Percentiles rank a stretch among this genome's conserved stretches.
Evolutionary conservation across 2,113 vertebrate genomes (phyloP).

Genomic region (Ceyx melanurus): DNA sequence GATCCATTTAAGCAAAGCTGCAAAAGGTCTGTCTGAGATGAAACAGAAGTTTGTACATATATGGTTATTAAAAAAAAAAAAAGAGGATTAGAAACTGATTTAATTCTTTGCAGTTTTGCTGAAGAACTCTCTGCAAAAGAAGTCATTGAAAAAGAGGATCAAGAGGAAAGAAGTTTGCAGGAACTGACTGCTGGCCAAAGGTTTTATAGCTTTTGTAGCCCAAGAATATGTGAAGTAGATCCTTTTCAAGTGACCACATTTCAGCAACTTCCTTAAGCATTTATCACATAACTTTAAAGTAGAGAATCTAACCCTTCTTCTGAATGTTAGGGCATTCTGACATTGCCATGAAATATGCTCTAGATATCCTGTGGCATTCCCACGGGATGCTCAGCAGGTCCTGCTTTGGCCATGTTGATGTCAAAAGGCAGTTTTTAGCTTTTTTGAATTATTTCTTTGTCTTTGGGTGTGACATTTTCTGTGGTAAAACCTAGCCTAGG

Average conservation of each 20-base stretch:
- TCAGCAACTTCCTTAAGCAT: slow-evolving; percentile 41
- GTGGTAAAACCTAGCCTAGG: background rate
- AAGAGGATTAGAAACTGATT: slow-evolving; percentile 65
- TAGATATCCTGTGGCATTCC: background rate
- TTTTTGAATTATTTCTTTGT: background rate
- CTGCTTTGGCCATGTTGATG: background rate
- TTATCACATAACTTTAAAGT: slow-evolving; percentile 9
- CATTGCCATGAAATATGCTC: background rate
- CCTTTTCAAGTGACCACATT: slow-evolving; percentile 32
- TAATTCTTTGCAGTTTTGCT: slow-evolving; percentile 72
- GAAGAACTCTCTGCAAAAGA: slow-evolving; percentile 70
- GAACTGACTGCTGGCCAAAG: slow-evolving; percentile 67
- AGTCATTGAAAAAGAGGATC: slow-evolving; percentile 69
- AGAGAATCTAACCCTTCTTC: background rate
- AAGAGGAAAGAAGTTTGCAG: slow-evolving; percentile 71
- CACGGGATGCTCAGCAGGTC: background rate
- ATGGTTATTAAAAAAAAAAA: slow-evolving; percentile 42
- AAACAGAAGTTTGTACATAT: slow-evolving; percentile 39
- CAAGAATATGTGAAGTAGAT: slow-evolving; percentile 51
- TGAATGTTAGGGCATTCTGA: background rate
- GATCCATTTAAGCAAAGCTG: slow-evolving; percentile 27
- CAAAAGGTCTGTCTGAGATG: slow-evolving; percentile 35
- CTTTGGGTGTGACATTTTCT: background rate
- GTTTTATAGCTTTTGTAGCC: slow-evolving; percentile 66
- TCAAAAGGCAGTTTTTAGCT: background rate